Evolutionary conservation across 1,140 invertebrate species (phyloP).

Genomic region (Choristoneura fumiferana): DNA sequence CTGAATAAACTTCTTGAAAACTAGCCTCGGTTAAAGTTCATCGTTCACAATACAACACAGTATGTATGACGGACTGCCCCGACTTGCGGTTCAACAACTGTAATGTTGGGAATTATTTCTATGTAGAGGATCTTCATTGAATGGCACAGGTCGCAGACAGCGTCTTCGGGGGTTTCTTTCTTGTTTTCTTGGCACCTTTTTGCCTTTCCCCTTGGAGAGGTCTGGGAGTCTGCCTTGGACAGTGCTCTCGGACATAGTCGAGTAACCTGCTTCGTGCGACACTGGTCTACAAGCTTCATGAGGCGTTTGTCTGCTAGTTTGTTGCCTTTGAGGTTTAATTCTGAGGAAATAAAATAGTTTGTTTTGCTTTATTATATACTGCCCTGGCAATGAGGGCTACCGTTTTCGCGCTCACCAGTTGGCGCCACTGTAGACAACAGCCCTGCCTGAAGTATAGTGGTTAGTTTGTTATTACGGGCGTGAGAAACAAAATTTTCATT

Average conservation of each 20-base stretch:
- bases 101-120: slow-evolving; percentile 74
- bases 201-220: slow-evolving; percentile 73
- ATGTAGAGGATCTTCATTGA: slow-evolving; percentile 79
- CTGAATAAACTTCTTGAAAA: slow-evolving; percentile 89
- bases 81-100: slow-evolving; percentile 77
- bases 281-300: slow-evolving; percentile 85
- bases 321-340: slow-evolving; percentile 85
- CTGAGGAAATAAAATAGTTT: slow-evolving; percentile 46
- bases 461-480: too few relatives aligned
- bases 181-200: slow-evolving; percentile 65
- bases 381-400: too few relatives aligned
- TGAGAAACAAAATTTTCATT: too few relatives aligned
- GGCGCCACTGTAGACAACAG: too few relatives aligned
- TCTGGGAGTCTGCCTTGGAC: slow-evolving; percentile 66
- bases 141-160: slow-evolving; percentile 50
- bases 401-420: too few relatives aligned
- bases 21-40: slow-evolving; percentile 80
- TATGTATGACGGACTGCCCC: slow-evolving; percentile 83
- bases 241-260: slow-evolving; percentile 84
- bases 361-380: too few relatives aligned
- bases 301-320: slow-evolving; percentile 85
- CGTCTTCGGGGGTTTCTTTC: slow-evolving; percentile 55
- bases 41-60: slow-evolving; percentile 85
- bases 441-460: too few relatives aligned
- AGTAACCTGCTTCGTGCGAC: slow-evolving; percentile 83